phyloP scores from a whole-genome alignment of 30 jellyfish, hydroid and myxozoan species.

The Euphysa ruthae region DNA sequence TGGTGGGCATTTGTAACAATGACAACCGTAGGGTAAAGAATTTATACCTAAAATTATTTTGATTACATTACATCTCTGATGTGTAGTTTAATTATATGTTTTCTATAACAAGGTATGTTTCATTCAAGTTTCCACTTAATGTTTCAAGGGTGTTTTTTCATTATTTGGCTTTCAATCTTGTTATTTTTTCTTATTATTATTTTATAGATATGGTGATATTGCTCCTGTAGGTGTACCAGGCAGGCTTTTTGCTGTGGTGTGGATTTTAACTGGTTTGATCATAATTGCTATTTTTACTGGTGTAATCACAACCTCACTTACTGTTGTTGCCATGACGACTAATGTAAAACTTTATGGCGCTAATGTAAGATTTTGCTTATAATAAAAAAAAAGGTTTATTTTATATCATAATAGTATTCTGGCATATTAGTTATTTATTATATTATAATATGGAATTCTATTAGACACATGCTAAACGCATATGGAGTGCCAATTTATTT shows the following conservation, averaged over 20 bases:
- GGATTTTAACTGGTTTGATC: slow-evolving; percentile 89
- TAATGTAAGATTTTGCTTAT: slow-evolving; percentile 38
- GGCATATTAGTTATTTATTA: background rate
- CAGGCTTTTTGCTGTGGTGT: slow-evolving; percentile 82
- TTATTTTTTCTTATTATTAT: background rate
- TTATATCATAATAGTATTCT: background rate
- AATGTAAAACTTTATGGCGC: slow-evolving; percentile 65
- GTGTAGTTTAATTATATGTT: too few species aligned
- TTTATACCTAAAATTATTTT: too few species aligned
- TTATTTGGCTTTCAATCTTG: too few species aligned
- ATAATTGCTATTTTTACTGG: slow-evolving; percentile 91
- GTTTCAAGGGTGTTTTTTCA: too few species aligned
- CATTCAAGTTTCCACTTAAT: too few species aligned
- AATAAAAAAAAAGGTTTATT: background rate
- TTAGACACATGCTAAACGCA: too few species aligned
- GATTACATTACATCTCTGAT: too few species aligned
- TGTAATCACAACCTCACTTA: slow-evolving; percentile 82
- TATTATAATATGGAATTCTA: background rate
- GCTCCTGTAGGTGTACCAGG: slow-evolving; percentile 99
- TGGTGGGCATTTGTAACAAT: slow-evolving; percentile 99
- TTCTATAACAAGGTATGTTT: too few species aligned
- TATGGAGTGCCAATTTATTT: too few species aligned
- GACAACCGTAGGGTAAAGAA: slow-evolving; percentile 94
- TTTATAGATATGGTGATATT: slow-evolving; percentile 81
- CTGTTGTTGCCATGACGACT: slow-evolving; percentile 58